Evolutionary conservation across 2,888 invertebrate genomes (phyloP), one percentile per base, ranked within the genome.

Genomic region (Schrankia costaestrigalis): DNA sequence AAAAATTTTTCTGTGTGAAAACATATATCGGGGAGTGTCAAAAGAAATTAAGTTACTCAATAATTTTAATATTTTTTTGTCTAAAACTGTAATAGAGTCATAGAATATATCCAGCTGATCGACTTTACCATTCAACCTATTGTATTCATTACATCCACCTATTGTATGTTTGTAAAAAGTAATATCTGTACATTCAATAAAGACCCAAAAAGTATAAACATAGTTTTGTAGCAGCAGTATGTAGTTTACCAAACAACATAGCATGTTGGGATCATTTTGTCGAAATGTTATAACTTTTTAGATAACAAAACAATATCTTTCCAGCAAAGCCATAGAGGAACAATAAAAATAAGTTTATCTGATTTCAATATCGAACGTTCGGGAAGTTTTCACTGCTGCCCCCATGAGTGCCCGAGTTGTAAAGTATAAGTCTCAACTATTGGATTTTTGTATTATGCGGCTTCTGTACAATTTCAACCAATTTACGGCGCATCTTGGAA

Each of bases 231-330:
- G 27, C 26, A 43, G 19, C 47, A 51, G 41, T 42, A 47, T 51
- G 39, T 42, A 38, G 44, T 56, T 45, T 24, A 18, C 31, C 19
- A 38, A 48, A 53, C 51, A 35, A 28, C 27, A 44, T 49, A 37
- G 26, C 35, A 36, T 46, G 48, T 51, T 38, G 30, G 54, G 35
- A 56, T 41, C 52, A 59, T 59, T 56, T 55, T 56, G 50, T 35
- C 41, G 31, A 42, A 61, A 59, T 54, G 51, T 50, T 44, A 43
- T 41, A 15, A 26, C 15, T 26, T 26, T 26, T 14, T 10, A 26
- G 15, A 26, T 26, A 26, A 10, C 26, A 26, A 26, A 26, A 26
- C 15, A 26, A 26, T 26, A 26, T 26, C 14, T 26, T 26, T 10
- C 7, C 26, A 10, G 49, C 11, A 26, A 14, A 26, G 26, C 26